These are phyloP conservation scores for Penaeus japonicus DNA, from an alignment of 1,140 invertebrate genomes.

Conservation along the genomic window DNA sequence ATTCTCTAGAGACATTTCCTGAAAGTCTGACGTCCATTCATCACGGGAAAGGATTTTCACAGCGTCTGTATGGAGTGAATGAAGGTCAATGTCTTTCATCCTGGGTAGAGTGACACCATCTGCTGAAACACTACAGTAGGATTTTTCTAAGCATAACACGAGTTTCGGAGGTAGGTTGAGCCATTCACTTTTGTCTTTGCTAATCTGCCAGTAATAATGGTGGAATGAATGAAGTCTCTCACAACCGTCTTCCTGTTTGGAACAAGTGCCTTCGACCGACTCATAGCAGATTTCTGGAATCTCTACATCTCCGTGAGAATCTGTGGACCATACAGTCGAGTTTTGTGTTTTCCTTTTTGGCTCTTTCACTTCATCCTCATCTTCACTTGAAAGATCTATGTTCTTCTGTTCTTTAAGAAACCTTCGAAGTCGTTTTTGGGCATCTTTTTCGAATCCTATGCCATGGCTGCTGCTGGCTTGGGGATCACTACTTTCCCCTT, in stretches of 20 bases:
- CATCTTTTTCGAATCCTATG: too few relatives aligned
- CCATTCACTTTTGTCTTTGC: neutral
- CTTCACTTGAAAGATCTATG: neutral
- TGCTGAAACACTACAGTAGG: neutral
- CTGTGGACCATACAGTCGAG: neutral
- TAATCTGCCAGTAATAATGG: neutral
- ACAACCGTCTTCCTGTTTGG: neutral
- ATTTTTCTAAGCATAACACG: neutral
- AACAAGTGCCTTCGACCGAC: neutral
- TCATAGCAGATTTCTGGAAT: neutral
- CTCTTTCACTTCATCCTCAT: neutral
- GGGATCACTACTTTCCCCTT: too few relatives aligned
- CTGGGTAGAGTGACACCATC: neutral
- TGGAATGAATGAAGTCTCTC: neutral
- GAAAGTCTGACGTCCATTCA: neutral
- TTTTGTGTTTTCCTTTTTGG: neutral
- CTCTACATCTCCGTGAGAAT: neutral
- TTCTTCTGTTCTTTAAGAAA: too few relatives aligned
- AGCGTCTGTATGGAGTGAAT: neutral
- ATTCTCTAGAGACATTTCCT: neutral
- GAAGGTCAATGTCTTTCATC: neutral
- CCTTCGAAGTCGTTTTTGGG: too few relatives aligned
- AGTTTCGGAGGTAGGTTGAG: neutral
- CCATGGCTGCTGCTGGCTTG: too few relatives aligned
- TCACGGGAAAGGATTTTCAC: neutral